These are phyloP conservation scores for Porites cylindrica DNA, from an alignment of 92 coral and sea anemone species.

Conservation along the genomic window DNA sequence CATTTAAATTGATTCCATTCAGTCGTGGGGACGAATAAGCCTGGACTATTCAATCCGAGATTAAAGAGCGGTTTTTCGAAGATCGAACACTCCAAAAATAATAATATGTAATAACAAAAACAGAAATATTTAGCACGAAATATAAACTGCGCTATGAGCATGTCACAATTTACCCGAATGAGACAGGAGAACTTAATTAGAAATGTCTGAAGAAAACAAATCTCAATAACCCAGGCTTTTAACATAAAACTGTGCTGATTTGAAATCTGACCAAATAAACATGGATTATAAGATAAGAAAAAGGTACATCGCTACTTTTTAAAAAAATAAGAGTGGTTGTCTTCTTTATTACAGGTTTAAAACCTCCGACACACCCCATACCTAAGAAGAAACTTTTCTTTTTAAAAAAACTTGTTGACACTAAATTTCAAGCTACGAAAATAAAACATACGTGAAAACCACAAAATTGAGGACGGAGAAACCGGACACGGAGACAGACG, in stretches of 20 bases:
- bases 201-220: constrained; percentile 48
- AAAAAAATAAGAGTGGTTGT: not conserved
- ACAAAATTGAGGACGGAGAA: not conserved
- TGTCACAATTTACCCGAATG: constrained; percentile 35
- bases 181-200: constrained; percentile 47
- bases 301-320: constrained; percentile 5
- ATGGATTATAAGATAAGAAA: not conserved
- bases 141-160: constrained; percentile 8
- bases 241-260: not conserved
- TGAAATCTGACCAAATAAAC: constrained; percentile 38
- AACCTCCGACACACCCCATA: constrained; percentile 6
- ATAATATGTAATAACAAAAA: not conserved
- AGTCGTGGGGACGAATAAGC: constrained; percentile 18
- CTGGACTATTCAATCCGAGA: constrained; percentile 4
- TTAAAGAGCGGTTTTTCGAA: constrained; percentile 13
- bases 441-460: constrained; percentile 2
- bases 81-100: not conserved
- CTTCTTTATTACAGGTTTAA: not conserved
- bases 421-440: not conserved
- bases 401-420: not conserved
- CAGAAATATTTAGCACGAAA: constrained; percentile 13
- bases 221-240: constrained; percentile 31
- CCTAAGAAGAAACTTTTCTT: not conserved
- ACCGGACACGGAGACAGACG: constrained; percentile 6
- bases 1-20: constrained; percentile 36